Evolutionary conservation across 2,888 invertebrate genomes (phyloP).

Genomic region (Hemithea aestivaria): DNA sequence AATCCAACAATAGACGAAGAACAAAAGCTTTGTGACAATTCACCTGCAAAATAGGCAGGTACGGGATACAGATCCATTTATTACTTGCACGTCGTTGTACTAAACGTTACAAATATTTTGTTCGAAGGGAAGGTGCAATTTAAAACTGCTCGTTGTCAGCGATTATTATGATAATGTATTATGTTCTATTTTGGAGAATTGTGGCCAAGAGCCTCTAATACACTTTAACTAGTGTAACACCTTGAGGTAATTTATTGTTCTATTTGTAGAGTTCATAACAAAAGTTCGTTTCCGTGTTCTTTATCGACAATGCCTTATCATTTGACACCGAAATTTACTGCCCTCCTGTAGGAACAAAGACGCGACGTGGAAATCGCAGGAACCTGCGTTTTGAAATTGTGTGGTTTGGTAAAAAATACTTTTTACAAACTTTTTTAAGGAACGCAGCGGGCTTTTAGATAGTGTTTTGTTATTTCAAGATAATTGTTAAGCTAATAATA

Average conservation of each 20-base stretch:
- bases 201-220: conserved; percentile 61
- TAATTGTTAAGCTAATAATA: too few species aligned
- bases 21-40: conserved; percentile 54
- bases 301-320: conserved; percentile 65
- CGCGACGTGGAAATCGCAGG: conserved; percentile 14
- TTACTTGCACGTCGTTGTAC: too few species aligned
- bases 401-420: background rate
- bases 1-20: conserved; percentile 52
- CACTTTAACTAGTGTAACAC: conserved; percentile 51
- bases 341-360: conserved; percentile 28
- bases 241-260: conserved; percentile 73
- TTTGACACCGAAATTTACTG: conserved; percentile 62
- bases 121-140: too few species aligned
- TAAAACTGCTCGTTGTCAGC: too few species aligned
- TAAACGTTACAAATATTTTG: too few species aligned
- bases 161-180: conserved; percentile 72
- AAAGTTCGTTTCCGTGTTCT: conserved; percentile 75
- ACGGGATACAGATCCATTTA: too few species aligned
- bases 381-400: conserved; percentile 1
- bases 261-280: conserved; percentile 66
- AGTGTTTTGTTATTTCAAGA: too few species aligned
- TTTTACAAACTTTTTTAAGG: too few species aligned
- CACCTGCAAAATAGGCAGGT: conserved; percentile 70
- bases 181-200: conserved; percentile 69
- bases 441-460: too few species aligned